Evolutionary conservation across 2,113 vertebrate species (phyloP).

Genomic region (Paratilapia polleni): DNA sequence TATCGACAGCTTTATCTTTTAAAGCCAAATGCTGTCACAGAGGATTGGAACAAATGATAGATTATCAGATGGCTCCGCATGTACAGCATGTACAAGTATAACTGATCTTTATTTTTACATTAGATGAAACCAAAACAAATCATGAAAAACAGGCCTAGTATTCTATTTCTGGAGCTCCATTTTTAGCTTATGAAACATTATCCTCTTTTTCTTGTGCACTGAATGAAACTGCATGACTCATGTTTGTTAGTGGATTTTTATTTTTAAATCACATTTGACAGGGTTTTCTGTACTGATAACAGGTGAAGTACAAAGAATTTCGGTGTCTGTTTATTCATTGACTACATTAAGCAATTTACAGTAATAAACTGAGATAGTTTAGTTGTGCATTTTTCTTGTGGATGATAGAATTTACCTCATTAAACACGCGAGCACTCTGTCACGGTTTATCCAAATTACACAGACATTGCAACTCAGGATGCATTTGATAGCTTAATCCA

Average conservation of each 20-base stretch:
- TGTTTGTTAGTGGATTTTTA: neutral
- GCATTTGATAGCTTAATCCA: conserved; percentile 25
- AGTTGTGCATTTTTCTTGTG: neutral
- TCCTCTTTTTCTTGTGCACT: neutral
- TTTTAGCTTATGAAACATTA: neutral
- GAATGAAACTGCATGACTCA: neutral
- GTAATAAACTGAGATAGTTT: neutral
- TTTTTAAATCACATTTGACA: neutral
- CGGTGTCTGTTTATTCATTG: neutral
- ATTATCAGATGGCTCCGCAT: neutral
- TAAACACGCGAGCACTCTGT: neutral
- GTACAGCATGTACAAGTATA: neutral
- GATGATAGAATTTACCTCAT: neutral
- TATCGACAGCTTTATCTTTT: neutral
- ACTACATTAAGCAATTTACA: neutral
- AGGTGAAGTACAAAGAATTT: neutral
- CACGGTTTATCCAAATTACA: conserved; percentile 14
- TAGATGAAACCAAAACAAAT: neutral
- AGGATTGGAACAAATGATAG: neutral
- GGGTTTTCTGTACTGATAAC: neutral
- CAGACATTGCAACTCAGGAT: neutral
- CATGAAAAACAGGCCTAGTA: neutral
- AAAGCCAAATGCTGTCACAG: neutral
- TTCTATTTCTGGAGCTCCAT: conserved; percentile 11
- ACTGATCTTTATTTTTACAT: neutral